Conservation (phyloP, 2,113 vertebrate genomes). For the Phrynosoma blainvillii region DNA sequence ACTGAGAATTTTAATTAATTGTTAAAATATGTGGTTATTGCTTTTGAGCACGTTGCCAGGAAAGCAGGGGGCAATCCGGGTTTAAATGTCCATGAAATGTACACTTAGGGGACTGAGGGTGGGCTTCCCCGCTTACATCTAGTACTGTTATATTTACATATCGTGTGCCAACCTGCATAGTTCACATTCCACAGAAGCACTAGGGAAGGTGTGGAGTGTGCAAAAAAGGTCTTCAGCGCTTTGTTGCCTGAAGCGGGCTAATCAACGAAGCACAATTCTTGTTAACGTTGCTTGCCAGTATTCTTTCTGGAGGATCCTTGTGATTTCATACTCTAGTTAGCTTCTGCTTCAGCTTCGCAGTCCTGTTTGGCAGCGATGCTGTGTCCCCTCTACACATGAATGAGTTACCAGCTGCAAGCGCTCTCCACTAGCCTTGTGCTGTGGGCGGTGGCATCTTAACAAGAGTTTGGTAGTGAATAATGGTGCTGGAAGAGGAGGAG, state of each 20-base stretch:
- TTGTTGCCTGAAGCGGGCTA: background rate
- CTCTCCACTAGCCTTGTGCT: slow-evolving; percentile 35
- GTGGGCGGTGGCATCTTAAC: slow-evolving; percentile 45
- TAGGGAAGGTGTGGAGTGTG: background rate
- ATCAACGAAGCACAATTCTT: background rate
- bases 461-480: slow-evolving; percentile 57
- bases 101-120: too few relatives aligned
- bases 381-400: background rate
- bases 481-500: slow-evolving; percentile 67
- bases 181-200: background rate
- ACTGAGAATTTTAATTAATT: background rate
- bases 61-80: background rate
- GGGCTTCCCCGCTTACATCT: background rate
- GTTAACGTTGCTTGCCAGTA: too few relatives aligned
- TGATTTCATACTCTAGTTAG: background rate
- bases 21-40: background rate
- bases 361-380: background rate
- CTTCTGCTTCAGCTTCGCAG: background rate
- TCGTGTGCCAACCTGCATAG: background rate
- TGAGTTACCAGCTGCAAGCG: slow-evolving; percentile 7
- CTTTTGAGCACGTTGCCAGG: background rate
- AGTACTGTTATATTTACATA: background rate
- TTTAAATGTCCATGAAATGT: background rate
- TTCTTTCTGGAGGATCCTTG: background rate
- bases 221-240: background rate